These are phyloP conservation scores for Thera obeliscata DNA, from an alignment of 2,888 invertebrate species.

Conservation along the genomic window DNA sequence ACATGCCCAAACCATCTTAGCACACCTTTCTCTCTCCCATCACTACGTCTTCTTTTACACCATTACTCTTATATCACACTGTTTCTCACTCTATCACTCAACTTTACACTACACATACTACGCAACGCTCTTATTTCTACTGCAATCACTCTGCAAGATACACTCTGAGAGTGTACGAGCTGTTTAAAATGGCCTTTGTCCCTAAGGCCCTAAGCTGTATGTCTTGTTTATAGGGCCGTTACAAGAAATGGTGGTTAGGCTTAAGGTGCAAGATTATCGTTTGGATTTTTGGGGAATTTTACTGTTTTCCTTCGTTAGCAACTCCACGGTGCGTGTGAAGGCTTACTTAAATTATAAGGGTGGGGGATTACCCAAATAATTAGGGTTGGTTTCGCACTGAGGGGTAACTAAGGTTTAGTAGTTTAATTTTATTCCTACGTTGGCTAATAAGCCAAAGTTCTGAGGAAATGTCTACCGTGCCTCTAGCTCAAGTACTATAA, in stretches of 20 bases:
- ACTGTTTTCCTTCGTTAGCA: slow-evolving; percentile 36
- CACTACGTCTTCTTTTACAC: too few relatives aligned
- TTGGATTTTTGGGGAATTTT: slow-evolving; percentile 43
- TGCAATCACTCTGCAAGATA: too few relatives aligned
- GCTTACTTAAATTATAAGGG: slow-evolving; percentile 20
- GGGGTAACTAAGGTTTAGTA: neutral
- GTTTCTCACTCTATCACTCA: too few relatives aligned
- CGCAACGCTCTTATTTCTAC: too few relatives aligned
- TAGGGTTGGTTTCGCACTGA: slow-evolving; percentile 17
- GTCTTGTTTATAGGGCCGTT: slow-evolving; percentile 45
- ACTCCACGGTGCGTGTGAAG: slow-evolving; percentile 21
- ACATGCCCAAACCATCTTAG: too few relatives aligned
- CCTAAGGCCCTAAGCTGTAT: slow-evolving; percentile 37
- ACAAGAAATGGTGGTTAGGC: slow-evolving; percentile 44
- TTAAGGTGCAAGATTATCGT: slow-evolving; percentile 45
- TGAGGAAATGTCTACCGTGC: too few relatives aligned
- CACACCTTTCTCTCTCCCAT: too few relatives aligned
- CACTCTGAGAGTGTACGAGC: slow-evolving; percentile 11
- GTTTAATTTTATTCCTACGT: neutral
- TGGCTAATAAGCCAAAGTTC: too few relatives aligned
- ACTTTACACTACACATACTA: too few relatives aligned
- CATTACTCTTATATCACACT: too few relatives aligned
- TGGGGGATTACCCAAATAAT: slow-evolving; percentile 19
- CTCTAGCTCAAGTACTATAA: too few relatives aligned
- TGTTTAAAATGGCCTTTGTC: slow-evolving; percentile 17